phyloP scores from a whole-genome alignment of 2,888 invertebrate genomes.

The Fragum whitleyi region DNA sequence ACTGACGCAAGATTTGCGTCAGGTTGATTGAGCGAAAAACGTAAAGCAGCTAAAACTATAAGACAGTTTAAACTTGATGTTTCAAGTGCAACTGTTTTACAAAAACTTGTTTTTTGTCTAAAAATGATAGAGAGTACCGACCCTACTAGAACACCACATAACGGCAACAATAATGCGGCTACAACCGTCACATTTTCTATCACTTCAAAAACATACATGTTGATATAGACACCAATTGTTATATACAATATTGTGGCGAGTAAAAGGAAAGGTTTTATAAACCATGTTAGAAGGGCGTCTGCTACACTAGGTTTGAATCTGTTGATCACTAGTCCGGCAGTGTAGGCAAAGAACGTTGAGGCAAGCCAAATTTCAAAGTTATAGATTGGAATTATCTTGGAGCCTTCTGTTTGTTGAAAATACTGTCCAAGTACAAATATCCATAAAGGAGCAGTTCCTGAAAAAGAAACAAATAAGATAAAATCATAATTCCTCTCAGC shows the following conservation, averaged over 20 bases:
- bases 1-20: slow-evolving; percentile 81
- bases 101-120: slow-evolving; percentile 75
- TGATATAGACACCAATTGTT: slow-evolving; percentile 85
- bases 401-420: slow-evolving; percentile 71
- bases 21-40: slow-evolving; percentile 81
- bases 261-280: slow-evolving; percentile 83
- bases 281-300: slow-evolving; percentile 83
- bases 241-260: slow-evolving; percentile 83
- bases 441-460: slow-evolving; percentile 82
- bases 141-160: slow-evolving; percentile 78
- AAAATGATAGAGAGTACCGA: slow-evolving; percentile 75
- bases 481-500: too few relatives aligned
- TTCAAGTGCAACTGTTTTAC: slow-evolving; percentile 82
- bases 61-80: slow-evolving; percentile 82
- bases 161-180: slow-evolving; percentile 77
- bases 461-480: slow-evolving; percentile 5
- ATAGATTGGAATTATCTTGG: slow-evolving; percentile 78
- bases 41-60: slow-evolving; percentile 80
- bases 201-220: slow-evolving; percentile 83
- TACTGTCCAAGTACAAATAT: slow-evolving; percentile 81
- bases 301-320: slow-evolving; percentile 78
- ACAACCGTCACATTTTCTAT: slow-evolving; percentile 76
- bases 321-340: slow-evolving; percentile 80
- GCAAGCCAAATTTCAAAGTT: slow-evolving; percentile 82
- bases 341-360: slow-evolving; percentile 79